A percentile compares a stretch with the other conserved stretches of the same genome.
These are phyloP conservation scores for Latrodectus hesperus DNA, from an alignment of 2,888 invertebrate species.

Conservation along the genomic window DNA sequence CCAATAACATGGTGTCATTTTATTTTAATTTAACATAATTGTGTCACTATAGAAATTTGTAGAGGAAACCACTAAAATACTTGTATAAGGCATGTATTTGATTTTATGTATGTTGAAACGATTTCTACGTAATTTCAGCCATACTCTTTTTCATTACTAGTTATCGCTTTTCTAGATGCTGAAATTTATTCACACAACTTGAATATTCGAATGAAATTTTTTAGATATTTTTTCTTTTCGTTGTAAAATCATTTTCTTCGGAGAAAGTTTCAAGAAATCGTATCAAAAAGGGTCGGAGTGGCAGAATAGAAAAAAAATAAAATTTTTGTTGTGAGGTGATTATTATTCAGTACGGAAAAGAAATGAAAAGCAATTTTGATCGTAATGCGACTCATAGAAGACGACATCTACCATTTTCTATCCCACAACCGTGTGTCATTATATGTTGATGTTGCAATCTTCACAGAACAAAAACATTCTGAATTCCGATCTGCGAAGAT, in stretches of 20 bases:
- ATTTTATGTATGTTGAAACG: no score
- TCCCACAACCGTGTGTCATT: constrained; percentile 56
- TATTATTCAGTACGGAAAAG: constrained; percentile 41
- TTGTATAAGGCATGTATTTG: no score
- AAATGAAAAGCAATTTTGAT: constrained; percentile 60
- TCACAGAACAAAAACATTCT: constrained; percentile 54
- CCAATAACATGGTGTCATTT: no score
- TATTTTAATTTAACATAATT: no score
- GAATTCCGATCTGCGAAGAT: constrained; percentile 63
- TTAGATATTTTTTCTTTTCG: background rate
- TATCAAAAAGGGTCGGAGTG: background rate
- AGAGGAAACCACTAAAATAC: no score
- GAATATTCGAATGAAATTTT: constrained; percentile 6
- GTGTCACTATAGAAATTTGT: no score
- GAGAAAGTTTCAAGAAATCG: constrained; percentile 24
- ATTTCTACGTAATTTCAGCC: no score
- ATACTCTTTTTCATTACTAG: no score
- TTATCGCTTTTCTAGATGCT: background rate
- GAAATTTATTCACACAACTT: background rate
- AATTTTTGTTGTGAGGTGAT: constrained; percentile 21
- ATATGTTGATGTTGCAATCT: constrained; percentile 62
- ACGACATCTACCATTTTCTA: constrained; percentile 51
- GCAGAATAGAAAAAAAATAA: background rate
- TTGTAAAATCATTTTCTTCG: constrained; percentile 33
- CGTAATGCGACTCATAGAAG: constrained; percentile 55